Evolutionary conservation across 2,888 invertebrate genomes (phyloP), one percentile per base, ranked within the genome.

Genomic region (Allacma fusca): DNA sequence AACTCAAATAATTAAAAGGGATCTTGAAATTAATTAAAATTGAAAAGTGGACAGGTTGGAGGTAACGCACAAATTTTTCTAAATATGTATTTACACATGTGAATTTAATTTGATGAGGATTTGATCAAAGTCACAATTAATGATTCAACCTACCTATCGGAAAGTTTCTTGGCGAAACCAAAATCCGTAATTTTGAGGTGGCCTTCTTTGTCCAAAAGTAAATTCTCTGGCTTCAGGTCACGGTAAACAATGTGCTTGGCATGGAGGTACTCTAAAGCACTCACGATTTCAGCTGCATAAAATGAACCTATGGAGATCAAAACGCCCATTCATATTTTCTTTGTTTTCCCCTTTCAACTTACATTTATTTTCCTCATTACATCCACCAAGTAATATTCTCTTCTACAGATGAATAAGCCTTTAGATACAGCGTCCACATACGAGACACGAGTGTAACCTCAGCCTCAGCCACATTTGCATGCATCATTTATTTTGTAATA

Each of bases 171-270:
- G 65, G 98, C 97, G 87, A 98, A 98, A 16, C 98, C 98, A 86
- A 98, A 98, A 87, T 98, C 98, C 12, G 97, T 98, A 85, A 98
- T 95, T 88, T 97, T 98, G 85, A 98, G 88, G 87, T 98, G 98
- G 0, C 98, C 98, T 84, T 96, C 94, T 82, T 91, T 91, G 85
- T 97, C 97, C 71, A 98, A 89, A 24, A 98, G 89, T 75, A 98
- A 88, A 87, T 98, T 98, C 87, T 98, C 98, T 0, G 97, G 97
- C 87, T 97, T 97, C 83, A 97, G 88, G 86, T 97, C 97, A 76
- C 92, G 88, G 88, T 96, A 96, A 40, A 96, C 95, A 81, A 97
- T 94, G 86, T 92, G 92, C 84, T 93, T 91, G 50, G 92, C 91
- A 88, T 98, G 98, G 62, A 98, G 91, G 87, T 98, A 98, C 86